Evolutionary conservation across 2,888 invertebrate genomes (phyloP).

Genomic region (Caenorhabditis afra): DNA sequence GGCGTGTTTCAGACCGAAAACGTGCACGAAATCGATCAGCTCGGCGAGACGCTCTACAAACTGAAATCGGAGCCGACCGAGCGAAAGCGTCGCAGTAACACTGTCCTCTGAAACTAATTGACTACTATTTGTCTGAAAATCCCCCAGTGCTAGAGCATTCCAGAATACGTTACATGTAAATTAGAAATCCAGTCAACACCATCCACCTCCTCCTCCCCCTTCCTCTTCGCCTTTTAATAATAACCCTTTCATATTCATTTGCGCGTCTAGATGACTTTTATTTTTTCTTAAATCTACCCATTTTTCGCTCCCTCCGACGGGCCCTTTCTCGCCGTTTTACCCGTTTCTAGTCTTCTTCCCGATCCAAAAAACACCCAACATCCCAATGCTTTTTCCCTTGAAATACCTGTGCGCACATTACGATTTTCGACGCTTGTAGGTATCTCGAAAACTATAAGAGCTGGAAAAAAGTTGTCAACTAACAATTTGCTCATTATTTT

Average conservation of each 20-base stretch:
- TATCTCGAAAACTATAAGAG: no score
- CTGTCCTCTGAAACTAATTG: constrained; percentile 60
- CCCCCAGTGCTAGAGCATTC: not conserved
- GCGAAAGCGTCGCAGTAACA: constrained; percentile 69
- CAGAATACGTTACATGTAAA: constrained; percentile 34
- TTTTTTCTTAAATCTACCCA: not conserved
- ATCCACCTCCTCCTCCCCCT: constrained; percentile 6
- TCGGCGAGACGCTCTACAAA: constrained; percentile 69
- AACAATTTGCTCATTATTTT: no score
- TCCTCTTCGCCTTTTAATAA: constrained; percentile 2
- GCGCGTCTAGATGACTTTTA: constrained; percentile 17
- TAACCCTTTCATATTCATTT: constrained; percentile 19
- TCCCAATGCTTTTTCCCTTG: constrained; percentile 26
- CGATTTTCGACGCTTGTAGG: no score
- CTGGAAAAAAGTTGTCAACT: no score
- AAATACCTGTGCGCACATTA: no score
- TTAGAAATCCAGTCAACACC: constrained; percentile 33
- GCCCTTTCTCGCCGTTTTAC: constrained; percentile 8
- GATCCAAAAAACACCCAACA: constrained; percentile 12
- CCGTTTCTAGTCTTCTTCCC: constrained; percentile 27
- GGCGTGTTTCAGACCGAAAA: constrained; percentile 62
- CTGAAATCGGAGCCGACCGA: constrained; percentile 65
- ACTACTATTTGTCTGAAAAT: not conserved
- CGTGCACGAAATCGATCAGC: constrained; percentile 66
- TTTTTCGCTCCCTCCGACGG: constrained; percentile 2